A percentile compares a stretch with the other conserved stretches of the same genome.
These are phyloP conservation scores for Chaetorhynchus papuensis DNA, from an alignment of 2,113 vertebrate species.

Conservation along the genomic window DNA sequence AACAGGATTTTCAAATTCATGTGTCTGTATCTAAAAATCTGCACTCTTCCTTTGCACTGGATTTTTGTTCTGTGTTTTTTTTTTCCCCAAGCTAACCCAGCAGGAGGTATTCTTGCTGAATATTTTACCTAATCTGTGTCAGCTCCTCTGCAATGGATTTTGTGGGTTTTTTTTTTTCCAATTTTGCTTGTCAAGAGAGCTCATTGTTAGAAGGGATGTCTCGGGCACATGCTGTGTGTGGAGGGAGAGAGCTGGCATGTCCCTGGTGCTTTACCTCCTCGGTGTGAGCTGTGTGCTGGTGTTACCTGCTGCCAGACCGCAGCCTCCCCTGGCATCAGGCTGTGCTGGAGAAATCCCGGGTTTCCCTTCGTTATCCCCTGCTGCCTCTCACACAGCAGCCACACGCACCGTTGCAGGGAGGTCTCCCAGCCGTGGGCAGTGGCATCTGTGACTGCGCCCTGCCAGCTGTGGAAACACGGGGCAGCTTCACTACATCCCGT, in stretches of 20 bases:
- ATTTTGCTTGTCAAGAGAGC: not conserved
- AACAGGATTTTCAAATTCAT: not conserved
- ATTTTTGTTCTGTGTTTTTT: not conserved
- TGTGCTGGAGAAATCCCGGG: not conserved
- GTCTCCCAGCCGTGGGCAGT: accelerated
- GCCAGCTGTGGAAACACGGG: not conserved
- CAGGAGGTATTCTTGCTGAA: not conserved
- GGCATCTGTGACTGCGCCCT: not conserved
- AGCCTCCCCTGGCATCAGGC: not conserved
- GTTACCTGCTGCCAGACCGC: not conserved
- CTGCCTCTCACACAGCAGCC: not conserved
- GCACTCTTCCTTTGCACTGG: not conserved
- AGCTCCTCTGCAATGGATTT: not conserved
- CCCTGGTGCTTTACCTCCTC: not conserved
- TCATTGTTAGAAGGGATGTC: not conserved
- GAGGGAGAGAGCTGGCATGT: not conserved
- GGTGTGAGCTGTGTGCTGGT: not conserved
- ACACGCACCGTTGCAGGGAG: accelerated
- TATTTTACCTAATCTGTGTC: not conserved
- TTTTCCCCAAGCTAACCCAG: not conserved
- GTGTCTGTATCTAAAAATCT: not conserved
- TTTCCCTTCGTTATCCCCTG: not conserved
- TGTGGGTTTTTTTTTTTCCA: not conserved
- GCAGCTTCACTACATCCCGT: accelerated
- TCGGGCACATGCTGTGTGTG: accelerated